Base-by-base conservation (phyloP, 2,113 vertebrate genomes). In the Mesoclemmys tuberculata region DNA sequence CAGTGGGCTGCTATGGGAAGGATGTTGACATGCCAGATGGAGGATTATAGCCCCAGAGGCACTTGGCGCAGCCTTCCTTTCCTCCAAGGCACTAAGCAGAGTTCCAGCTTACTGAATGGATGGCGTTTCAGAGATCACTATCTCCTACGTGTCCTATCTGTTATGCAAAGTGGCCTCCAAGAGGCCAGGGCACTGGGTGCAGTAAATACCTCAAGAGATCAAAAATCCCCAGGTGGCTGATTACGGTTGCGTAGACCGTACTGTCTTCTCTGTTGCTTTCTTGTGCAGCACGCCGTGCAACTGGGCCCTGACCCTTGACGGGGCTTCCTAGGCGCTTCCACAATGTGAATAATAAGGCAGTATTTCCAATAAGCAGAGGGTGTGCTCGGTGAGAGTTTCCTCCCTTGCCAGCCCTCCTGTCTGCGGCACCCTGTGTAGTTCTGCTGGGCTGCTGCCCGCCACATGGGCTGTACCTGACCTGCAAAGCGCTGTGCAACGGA, bases 61-160 rank as follows among this genome's bases (percentile, higher is more conserved):
- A n/a, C 18, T 68, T n/a, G 35, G 24, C 27, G 35, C 61, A 64
- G 31, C 31, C 29, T 35, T 35, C 61, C 61, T 18, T 64, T 64
- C 61, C 35, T 31, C 58, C 6, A 41, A 71, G 68, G 35, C 35
- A n/a, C 31, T 0, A 4, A 5, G 1, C 0, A 4, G 52, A 55
- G 96, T 92, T 90, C 84, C n/a, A 4, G 94, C n/a, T 11, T 77
- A 0, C 89, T 82, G 92, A 16, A 81, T 27, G 8, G 84, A 79
- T 84, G 82, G 48, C 11, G 79, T 2, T 88, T 24, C 89, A 8
- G 87, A 55, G 94, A 92, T 84, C 96, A 46, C 46, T 46, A 46
- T 86, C 87, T 64, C 85, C 92, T 83, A 94, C 87, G 11, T 10
- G 12, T 88, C 55, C 85, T 77, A 54, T 27, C 91, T 82, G 88